Conservation (phyloP, 2,113 vertebrate genomes). For the Coptodon bakossiorum region DNA sequence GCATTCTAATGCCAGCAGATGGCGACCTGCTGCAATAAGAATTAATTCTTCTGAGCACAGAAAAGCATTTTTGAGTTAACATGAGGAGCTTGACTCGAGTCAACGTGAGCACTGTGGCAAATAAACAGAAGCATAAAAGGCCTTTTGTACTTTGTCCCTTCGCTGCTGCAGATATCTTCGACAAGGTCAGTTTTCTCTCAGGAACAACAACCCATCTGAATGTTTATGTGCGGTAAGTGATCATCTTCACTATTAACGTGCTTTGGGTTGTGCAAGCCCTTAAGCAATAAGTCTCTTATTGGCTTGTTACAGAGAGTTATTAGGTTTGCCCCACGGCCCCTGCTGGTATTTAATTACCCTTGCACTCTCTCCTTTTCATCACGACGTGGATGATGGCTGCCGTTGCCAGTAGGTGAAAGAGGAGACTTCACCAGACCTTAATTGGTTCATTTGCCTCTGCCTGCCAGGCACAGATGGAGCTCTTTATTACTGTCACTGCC, state of each 20-base stretch:
- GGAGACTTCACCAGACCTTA: constrained; percentile 49
- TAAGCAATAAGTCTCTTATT: constrained; percentile 37
- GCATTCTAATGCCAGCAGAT: constrained; percentile 30
- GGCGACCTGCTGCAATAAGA: not conserved
- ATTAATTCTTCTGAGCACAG: not conserved
- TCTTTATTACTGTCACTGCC: constrained; percentile 58
- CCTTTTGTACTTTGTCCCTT: constrained; percentile 7
- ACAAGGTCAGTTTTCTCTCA: not conserved
- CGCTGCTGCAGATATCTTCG: not conserved
- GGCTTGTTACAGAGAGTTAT: constrained; percentile 54
- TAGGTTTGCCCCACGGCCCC: constrained; percentile 42
- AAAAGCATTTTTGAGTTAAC: not conserved
- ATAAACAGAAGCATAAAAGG: not conserved
- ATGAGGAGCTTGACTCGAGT: not conserved
- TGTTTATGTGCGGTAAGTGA: not conserved
- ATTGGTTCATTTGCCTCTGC: constrained; percentile 60
- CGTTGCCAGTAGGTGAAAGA: constrained; percentile 55
- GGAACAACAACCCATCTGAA: not conserved
- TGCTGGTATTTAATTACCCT: constrained; percentile 60
- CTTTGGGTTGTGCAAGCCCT: constrained; percentile 16
- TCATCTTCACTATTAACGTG: not conserved
- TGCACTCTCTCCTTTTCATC: constrained; percentile 52
- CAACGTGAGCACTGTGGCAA: not conserved
- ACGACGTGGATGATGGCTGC: constrained; percentile 47
- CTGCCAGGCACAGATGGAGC: constrained; percentile 62